Conservation (phyloP, 2,113 vertebrate species). For the Grallaria varia region DNA sequence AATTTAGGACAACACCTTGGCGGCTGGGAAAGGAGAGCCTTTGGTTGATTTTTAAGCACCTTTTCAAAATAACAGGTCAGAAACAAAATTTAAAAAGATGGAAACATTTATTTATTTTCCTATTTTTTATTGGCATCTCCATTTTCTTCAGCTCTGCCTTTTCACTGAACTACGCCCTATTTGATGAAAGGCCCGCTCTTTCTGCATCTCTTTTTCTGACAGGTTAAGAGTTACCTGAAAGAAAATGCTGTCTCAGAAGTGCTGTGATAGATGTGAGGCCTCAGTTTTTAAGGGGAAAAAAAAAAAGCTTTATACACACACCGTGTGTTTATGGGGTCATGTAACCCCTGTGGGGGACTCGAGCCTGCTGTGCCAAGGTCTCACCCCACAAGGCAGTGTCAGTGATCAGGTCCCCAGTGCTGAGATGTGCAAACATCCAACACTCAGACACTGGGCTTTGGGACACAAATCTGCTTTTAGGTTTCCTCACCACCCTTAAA, state of each 20-base stretch:
- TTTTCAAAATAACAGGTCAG: neutral
- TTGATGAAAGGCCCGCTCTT: neutral
- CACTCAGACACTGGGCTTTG: rapidly evolving
- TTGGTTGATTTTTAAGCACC: neutral
- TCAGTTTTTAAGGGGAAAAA: neutral
- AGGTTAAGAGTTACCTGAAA: neutral
- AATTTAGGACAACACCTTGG: neutral
- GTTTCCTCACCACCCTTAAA: neutral
- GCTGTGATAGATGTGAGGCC: neutral
- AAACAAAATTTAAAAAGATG: neutral
- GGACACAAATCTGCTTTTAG: neutral
- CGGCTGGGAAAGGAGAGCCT: neutral
- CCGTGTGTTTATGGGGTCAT: neutral
- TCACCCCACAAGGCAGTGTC: neutral
- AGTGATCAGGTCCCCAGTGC: rapidly evolving
- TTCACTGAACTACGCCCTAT: neutral
- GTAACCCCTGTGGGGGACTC: neutral
- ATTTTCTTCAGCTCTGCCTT: neutral
- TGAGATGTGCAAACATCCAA: neutral
- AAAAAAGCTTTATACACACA: neutral
- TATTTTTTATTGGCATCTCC: neutral
- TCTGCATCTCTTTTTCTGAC: neutral
- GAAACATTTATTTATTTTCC: neutral
- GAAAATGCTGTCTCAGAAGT: neutral
- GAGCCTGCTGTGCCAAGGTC: neutral